A percentile compares a stretch with the other conserved stretches of the same genome.
Conservation (phyloP, 2,888 invertebrate genomes). For the Brachyopa scutellaris region DNA sequence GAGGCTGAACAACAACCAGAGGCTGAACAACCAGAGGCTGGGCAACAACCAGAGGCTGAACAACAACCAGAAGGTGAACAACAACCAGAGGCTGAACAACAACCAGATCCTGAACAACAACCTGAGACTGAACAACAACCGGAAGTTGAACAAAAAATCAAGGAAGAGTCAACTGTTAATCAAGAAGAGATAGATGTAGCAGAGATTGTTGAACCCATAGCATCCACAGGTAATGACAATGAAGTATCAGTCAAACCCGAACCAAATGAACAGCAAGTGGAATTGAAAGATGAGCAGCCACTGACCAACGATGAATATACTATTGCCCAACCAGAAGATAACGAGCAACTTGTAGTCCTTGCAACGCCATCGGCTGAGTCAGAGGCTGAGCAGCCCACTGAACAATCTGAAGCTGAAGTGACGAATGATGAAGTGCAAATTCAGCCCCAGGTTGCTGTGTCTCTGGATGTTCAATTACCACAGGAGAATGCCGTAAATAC, state of each 20-base stretch:
- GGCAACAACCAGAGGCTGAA: background rate
- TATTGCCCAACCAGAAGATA: background rate
- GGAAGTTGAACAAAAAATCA: background rate
- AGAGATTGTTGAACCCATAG: background rate
- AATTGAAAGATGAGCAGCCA: background rate
- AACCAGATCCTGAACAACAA: conserved; percentile 6
- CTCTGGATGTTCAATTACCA: background rate
- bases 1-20: conserved; percentile 22
- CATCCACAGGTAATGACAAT: background rate
- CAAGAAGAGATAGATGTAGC: background rate
- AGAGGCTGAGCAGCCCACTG: background rate
- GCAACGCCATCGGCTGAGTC: background rate
- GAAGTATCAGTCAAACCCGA: background rate
- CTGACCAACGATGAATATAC: background rate
- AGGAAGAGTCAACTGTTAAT: too few species aligned
- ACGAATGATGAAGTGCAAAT: background rate
- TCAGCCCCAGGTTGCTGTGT: background rate
- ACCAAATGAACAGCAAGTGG: background rate
- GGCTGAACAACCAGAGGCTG: background rate
- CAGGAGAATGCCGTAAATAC: background rate
- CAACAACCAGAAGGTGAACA: background rate
- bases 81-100: background rate
- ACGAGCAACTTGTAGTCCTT: background rate
- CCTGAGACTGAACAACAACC: conserved; percentile 16
- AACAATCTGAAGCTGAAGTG: background rate